phyloP scores from a whole-genome alignment of 30 jellyfish, hydroid and myxozoan species.

The Aurelia coerulea region DNA sequence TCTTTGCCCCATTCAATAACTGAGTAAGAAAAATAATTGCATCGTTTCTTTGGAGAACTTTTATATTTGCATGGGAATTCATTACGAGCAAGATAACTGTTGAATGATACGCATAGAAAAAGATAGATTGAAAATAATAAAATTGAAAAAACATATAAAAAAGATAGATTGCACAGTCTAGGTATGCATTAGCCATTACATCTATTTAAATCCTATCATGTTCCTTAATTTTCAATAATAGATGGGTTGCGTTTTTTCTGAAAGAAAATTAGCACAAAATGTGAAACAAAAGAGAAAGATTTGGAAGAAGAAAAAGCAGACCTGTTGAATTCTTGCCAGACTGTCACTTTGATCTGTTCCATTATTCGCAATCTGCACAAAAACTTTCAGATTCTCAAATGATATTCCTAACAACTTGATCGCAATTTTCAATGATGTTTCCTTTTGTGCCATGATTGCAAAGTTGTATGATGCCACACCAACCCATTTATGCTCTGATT shows the following conservation, averaged over 20 bases:
- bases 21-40: no score
- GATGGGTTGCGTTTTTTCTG: background rate
- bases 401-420: conserved; percentile 3
- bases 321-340: conserved; percentile 44
- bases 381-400: background rate
- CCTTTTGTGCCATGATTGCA: conserved; percentile 44
- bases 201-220: no score
- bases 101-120: no score
- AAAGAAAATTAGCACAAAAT: background rate
- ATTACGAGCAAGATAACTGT: no score
- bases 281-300: background rate
- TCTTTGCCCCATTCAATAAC: no score
- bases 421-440: background rate
- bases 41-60: no score
- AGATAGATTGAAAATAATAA: no score
- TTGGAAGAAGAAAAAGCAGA: background rate
- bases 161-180: no score
- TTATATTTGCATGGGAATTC: no score
- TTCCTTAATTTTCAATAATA: background rate
- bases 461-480: conserved; percentile 46
- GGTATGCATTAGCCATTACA: no score
- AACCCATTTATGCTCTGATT: conserved; percentile 44
- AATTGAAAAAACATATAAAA: no score
- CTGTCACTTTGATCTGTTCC: background rate
- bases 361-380: conserved; percentile 22